phyloP scores from a whole-genome alignment of 2,797 vertebrate genomes.

The Phrynocephalus guinanensis region DNA sequence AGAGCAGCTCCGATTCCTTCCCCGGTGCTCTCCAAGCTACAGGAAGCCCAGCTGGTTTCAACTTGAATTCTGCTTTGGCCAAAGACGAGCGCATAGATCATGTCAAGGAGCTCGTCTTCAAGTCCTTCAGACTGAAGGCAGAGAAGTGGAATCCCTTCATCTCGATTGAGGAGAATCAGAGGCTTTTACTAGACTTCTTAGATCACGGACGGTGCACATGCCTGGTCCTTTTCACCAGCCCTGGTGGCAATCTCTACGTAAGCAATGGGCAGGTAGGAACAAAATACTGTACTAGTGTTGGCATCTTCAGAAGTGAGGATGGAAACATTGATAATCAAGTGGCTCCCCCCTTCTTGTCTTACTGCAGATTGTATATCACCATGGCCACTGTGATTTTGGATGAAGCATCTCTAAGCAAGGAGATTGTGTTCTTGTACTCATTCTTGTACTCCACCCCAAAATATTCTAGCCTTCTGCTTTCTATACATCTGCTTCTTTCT shows the following conservation, averaged over 20 bases:
- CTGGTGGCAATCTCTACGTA: slow-evolving; percentile 81
- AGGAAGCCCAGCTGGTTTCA: not conserved
- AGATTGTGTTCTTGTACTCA: no score
- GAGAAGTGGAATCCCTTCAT: slow-evolving; percentile 89
- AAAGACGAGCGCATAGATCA: slow-evolving; percentile 85
- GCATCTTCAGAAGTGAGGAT: not conserved
- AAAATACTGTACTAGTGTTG: not conserved
- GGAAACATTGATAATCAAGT: not conserved
- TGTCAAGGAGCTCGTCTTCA: slow-evolving; percentile 81
- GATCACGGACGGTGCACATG: slow-evolving; percentile 76
- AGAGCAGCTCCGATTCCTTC: not conserved
- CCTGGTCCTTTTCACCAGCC: slow-evolving; percentile 81
- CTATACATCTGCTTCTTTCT: no score
- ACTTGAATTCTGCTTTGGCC: slow-evolving; percentile 49
- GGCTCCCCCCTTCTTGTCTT: no score
- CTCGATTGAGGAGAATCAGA: slow-evolving; percentile 84
- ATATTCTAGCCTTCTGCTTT: no score
- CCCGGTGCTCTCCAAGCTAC: not conserved
- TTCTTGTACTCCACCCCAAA: no score
- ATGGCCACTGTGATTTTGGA: no score
- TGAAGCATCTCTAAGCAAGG: not conserved
- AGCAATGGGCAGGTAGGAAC: slow-evolving; percentile 78
- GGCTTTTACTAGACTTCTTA: slow-evolving; percentile 81
- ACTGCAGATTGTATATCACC: no score
- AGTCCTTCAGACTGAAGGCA: slow-evolving; percentile 81